A percentile compares a stretch with the other conserved stretches of the same genome.
phyloP scores from a whole-genome alignment of 37 sponge, comb jelly and placozoan species.

The Aplysina aerophoba region DNA sequence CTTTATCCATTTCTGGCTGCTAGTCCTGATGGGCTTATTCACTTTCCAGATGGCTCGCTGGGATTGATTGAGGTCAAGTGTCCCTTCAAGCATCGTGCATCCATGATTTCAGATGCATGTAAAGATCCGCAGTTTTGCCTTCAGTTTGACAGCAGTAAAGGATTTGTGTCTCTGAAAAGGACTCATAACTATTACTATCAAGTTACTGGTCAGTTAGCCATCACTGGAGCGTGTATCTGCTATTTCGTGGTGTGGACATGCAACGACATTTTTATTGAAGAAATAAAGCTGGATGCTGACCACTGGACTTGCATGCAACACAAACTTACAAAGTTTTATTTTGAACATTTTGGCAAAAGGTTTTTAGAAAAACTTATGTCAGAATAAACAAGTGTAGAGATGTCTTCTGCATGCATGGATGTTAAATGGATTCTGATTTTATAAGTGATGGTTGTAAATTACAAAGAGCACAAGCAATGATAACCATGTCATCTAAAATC shows the following conservation, averaged over 20 bases:
- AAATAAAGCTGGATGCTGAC: not conserved
- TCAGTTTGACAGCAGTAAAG: not conserved
- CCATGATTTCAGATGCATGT: not conserved
- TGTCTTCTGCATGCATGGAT: not conserved
- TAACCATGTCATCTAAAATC: slow-evolving; percentile 52
- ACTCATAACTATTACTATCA: not conserved
- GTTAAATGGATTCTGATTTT: slow-evolving; percentile 7
- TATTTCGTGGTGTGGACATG: slow-evolving; percentile 3
- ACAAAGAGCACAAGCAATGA: slow-evolving; percentile 41
- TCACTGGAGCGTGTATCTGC: not conserved
- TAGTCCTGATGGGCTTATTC: slow-evolving; percentile 2
- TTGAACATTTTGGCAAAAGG: not conserved
- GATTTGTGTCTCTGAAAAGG: not conserved
- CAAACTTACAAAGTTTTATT: not conserved
- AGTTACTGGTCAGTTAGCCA: slow-evolving; percentile 12
- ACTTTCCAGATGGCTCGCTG: not conserved
- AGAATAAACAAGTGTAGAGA: not conserved
- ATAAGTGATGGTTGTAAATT: slow-evolving; percentile 44
- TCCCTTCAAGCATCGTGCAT: slow-evolving; percentile 13
- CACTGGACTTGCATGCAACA: not conserved
- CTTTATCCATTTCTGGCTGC: not conserved
- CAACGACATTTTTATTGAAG: not conserved
- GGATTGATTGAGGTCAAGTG: not conserved
- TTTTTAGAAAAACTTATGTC: not conserved
- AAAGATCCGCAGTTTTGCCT: not conserved